A percentile compares a stretch with the other conserved stretches of the same genome.
Conservation (phyloP, 1,140 invertebrate genomes). For the Caenorhabditis briggsae region DNA sequence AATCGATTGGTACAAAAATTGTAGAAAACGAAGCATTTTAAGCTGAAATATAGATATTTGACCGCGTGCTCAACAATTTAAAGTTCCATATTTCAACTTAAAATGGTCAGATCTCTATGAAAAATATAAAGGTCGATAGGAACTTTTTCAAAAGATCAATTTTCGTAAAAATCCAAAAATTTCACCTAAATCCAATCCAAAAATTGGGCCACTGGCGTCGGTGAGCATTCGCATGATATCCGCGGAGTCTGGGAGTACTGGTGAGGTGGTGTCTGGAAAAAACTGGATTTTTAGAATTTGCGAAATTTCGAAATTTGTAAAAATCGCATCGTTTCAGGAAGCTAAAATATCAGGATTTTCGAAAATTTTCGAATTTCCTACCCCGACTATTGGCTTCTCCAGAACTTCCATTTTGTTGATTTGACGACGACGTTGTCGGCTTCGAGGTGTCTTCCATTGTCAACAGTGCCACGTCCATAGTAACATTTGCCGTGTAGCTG, state of each 20-base stretch:
- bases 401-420: background rate
- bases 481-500: background rate
- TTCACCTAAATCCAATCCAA: background rate
- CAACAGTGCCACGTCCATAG: conserved; percentile 49
- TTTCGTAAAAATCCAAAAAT: no score
- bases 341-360: no score
- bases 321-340: no score
- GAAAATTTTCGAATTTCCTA: background rate
- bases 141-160: no score
- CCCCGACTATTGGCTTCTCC: background rate
- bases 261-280: conserved; percentile 16
- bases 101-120: no score
- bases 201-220: background rate
- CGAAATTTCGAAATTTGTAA: background rate
- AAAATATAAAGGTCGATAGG: no score
- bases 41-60: no score
- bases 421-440: background rate
- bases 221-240: conserved; percentile 26
- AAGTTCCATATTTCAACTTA: no score
- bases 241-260: conserved; percentile 1
- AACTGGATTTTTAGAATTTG: background rate
- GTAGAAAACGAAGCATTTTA: background rate
- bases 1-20: background rate
- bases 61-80: no score
- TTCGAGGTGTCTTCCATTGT: conserved; percentile 55